A percentile compares a stretch with the other conserved stretches of the same genome.
These are phyloP conservation scores for Cervus canadensis DNA, from an alignment of 2,113 vertebrate species.

Conservation along the genomic window DNA sequence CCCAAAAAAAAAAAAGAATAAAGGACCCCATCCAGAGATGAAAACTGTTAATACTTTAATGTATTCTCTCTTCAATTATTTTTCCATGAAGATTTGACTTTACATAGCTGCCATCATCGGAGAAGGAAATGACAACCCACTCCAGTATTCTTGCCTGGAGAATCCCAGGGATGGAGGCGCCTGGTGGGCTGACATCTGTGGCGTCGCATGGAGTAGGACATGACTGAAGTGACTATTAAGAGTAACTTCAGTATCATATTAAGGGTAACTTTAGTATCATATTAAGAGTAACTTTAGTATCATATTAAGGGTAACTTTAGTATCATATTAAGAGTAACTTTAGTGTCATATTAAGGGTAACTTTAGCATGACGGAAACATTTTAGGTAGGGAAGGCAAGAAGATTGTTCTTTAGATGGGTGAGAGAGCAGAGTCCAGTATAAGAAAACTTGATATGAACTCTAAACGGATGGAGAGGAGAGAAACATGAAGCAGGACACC, in stretches of 20 bases:
- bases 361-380: neutral
- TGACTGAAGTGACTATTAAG: neutral
- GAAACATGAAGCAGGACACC: neutral
- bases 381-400: neutral
- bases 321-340: neutral
- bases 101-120: neutral
- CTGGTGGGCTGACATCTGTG: neutral
- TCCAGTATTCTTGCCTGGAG: neutral
- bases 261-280: neutral
- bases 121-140: neutral
- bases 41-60: neutral
- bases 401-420: neutral
- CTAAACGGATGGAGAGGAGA: neutral
- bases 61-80: neutral
- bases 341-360: neutral
- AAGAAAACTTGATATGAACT: neutral
- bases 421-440: neutral
- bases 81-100: neutral
- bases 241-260: neutral
- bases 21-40: neutral
- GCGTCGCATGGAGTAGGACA: fast-evolving
- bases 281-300: neutral
- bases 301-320: neutral
- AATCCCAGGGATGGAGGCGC: neutral
- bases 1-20: neutral